phyloP scores from a whole-genome alignment of 2,888 invertebrate species.

The Tortrix viridana region DNA sequence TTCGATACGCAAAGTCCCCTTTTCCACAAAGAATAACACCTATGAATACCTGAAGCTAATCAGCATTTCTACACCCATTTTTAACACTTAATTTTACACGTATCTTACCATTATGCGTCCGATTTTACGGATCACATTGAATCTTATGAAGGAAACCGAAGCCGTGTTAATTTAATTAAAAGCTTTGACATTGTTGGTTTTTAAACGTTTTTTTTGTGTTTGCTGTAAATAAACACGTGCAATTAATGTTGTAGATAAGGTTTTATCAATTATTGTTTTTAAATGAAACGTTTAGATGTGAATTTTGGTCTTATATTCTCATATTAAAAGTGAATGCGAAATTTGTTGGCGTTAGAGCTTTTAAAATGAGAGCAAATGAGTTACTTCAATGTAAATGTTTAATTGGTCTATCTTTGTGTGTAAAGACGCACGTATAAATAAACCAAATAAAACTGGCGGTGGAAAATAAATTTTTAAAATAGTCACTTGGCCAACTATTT shows the following conservation, averaged over 20 bases:
- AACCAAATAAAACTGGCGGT: no score
- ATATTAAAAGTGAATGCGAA: no score
- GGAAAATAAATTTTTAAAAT: no score
- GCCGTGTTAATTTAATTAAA: constrained; percentile 33
- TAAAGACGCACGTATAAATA: accelerated
- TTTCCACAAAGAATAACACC: constrained; percentile 32
- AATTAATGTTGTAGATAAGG: constrained; percentile 1
- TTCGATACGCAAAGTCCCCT: no score
- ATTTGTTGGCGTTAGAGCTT: no score
- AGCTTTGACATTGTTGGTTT: constrained; percentile 30
- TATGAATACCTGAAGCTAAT: constrained; percentile 83
- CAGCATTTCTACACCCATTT: constrained; percentile 83
- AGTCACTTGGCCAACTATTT: no score
- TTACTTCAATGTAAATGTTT: no score
- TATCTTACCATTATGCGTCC: constrained; percentile 77
- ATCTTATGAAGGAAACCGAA: constrained; percentile 35
- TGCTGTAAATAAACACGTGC: constrained; percentile 13
- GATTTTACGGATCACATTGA: constrained; percentile 67
- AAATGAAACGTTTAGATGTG: no score
- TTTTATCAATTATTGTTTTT: no score
- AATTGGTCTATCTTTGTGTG: no score
- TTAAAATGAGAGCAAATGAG: no score
- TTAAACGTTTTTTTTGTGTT: constrained; percentile 8
- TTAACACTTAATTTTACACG: constrained; percentile 84
- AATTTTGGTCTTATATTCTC: no score